These are phyloP conservation scores for Cerceris rybyensis DNA, from an alignment of 2,888 invertebrate species.

Conservation along the genomic window DNA sequence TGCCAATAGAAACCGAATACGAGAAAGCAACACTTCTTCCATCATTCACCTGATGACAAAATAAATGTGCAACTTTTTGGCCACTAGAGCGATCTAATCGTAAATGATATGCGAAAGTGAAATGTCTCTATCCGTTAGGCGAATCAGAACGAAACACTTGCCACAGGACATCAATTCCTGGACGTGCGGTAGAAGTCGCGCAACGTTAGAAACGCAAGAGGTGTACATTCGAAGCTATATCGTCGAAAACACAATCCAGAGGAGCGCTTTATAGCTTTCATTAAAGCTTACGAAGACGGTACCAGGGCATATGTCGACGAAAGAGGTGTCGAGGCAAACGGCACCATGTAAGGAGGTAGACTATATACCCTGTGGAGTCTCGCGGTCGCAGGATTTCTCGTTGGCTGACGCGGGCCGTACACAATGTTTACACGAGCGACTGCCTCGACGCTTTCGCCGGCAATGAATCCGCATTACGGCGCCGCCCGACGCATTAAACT, in stretches of 20 bases:
- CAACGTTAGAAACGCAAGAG: background rate
- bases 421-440: constrained; percentile 73
- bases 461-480: constrained; percentile 75
- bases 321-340: constrained; percentile 1
- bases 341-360: constrained; percentile 33
- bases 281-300: constrained; percentile 68
- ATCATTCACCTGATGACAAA: too few species aligned
- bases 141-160: too few species aligned
- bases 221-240: constrained; percentile 6
- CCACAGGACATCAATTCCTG: too few species aligned
- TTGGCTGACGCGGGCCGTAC: constrained; percentile 37
- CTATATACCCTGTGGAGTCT: constrained; percentile 21
- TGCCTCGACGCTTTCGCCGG: constrained; percentile 64
- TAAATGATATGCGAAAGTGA: too few species aligned
- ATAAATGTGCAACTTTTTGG: too few species aligned
- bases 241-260: constrained; percentile 50
- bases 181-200: too few species aligned
- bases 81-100: too few species aligned
- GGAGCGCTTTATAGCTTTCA: constrained; percentile 74
- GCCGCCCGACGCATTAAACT: constrained; percentile 75
- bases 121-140: too few species aligned
- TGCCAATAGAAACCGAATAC: too few species aligned
- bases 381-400: constrained; percentile 51
- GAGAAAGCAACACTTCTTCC: too few species aligned
- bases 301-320: constrained; percentile 52